These are phyloP conservation scores for Aphaenogaster floridana DNA, from an alignment of 1,140 invertebrate species.

Conservation along the genomic window DNA sequence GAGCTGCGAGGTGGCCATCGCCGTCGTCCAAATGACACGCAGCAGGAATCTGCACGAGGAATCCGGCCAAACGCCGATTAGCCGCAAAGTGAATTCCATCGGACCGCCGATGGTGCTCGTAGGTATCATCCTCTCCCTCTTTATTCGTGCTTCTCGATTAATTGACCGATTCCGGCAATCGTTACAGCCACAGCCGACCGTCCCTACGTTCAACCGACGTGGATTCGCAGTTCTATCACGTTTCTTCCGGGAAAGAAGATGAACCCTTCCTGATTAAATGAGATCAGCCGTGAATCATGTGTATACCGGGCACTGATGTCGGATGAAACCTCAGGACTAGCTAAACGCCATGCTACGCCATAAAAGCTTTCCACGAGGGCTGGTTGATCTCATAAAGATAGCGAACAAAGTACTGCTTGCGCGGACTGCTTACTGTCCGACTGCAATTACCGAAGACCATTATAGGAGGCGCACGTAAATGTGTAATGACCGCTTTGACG, in stretches of 20 bases:
- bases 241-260: background rate
- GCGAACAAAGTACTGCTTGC: conserved; percentile 25
- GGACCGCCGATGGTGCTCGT: conserved; percentile 13
- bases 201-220: background rate
- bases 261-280: conserved; percentile 2
- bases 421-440: conserved; percentile 9
- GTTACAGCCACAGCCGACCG: background rate
- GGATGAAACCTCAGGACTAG: background rate
- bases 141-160: background rate
- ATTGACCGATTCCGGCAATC: conserved; percentile 13
- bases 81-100: conserved; percentile 50
- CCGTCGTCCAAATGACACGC: conserved; percentile 12
- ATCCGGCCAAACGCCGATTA: conserved; percentile 65
- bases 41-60: conserved; percentile 25
- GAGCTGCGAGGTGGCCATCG: background rate
- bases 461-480: conserved; percentile 29
- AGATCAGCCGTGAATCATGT: background rate
- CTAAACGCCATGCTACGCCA: background rate
- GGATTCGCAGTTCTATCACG: conserved; percentile 38
- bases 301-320: background rate
- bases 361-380: conserved; percentile 14
- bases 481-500: conserved; percentile 22
- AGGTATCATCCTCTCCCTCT: conserved; percentile 25
- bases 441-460: conserved; percentile 27
- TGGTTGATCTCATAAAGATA: conserved; percentile 6